Evolutionary conservation across 2,797 vertebrate genomes (phyloP).

Genomic region (Hirundo rustica): DNA sequence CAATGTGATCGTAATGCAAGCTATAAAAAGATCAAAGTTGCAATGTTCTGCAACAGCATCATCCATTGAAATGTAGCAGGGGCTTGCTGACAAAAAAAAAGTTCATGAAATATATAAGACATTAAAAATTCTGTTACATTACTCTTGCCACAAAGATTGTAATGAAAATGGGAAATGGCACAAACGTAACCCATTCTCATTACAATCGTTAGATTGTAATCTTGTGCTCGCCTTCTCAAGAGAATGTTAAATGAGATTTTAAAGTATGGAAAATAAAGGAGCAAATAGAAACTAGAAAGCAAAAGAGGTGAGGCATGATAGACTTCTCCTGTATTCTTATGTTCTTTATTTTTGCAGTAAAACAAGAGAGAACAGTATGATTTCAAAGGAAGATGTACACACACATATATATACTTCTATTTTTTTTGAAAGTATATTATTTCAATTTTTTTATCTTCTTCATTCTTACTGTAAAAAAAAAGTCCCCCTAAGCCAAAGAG

Average conservation of each 20-base stretch:
- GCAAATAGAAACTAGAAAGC: slow-evolving; percentile 77
- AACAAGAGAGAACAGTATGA: background rate
- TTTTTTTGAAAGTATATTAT: background rate
- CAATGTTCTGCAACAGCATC: slow-evolving; percentile 51
- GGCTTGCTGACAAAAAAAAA: slow-evolving; percentile 58
- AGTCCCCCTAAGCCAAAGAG: background rate
- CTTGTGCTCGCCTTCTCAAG: slow-evolving; percentile 77
- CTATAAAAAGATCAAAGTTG: slow-evolving; percentile 78
- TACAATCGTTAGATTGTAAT: slow-evolving; percentile 81
- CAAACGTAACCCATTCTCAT: slow-evolving; percentile 82
- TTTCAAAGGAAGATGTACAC: slow-evolving; percentile 4
- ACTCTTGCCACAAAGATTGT: slow-evolving; percentile 81
- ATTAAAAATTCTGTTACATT: slow-evolving; percentile 82
- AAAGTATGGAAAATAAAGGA: slow-evolving; percentile 79
- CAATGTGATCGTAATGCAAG: slow-evolving; percentile 67
- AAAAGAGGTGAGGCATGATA: slow-evolving; percentile 72
- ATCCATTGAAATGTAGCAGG: slow-evolving; percentile 58
- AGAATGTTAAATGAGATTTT: slow-evolving; percentile 82
- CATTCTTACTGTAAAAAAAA: background rate
- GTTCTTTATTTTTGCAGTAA: slow-evolving; percentile 61
- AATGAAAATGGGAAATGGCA: slow-evolving; percentile 81
- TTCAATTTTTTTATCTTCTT: background rate
- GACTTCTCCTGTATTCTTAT: slow-evolving; percentile 59
- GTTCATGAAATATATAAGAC: slow-evolving; percentile 76
- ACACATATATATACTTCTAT: background rate